A percentile compares a stretch with the other conserved stretches of the same genome.
These are phyloP conservation scores for Glossophaga mutica DNA, from an alignment of 2,797 vertebrate genomes.

Conservation along the genomic window DNA sequence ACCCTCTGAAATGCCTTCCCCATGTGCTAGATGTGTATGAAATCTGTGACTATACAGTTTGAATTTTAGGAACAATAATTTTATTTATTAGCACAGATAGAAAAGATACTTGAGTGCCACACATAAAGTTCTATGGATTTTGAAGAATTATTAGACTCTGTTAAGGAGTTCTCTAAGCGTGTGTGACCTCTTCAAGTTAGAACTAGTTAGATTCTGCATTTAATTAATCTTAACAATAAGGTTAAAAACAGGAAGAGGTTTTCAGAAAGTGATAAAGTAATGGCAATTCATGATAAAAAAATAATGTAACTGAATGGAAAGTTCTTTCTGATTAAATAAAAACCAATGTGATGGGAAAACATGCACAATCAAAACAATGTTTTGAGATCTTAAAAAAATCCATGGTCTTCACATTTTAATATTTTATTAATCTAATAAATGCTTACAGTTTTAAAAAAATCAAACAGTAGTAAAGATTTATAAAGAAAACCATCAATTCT, in stretches of 20 bases:
- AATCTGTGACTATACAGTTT: neutral
- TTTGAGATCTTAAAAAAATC: neutral
- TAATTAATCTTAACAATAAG: constrained; percentile 16
- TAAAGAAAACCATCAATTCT: neutral
- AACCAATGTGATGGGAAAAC: neutral
- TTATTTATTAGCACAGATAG: neutral
- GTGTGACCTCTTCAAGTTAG: neutral
- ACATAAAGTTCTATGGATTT: neutral
- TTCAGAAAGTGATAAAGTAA: constrained; percentile 34
- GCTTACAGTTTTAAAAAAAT: neutral
- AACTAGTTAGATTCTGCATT: neutral
- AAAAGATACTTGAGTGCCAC: neutral
- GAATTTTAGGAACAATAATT: neutral
- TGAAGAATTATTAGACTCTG: neutral
- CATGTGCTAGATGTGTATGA: neutral
- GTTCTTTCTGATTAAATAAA: constrained; percentile 21
- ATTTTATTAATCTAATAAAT: constrained; percentile 12
- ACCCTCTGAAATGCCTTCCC: neutral
- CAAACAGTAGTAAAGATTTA: neutral
- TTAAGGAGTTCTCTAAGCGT: neutral
- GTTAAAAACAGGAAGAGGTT: constrained; percentile 62
- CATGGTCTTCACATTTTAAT: neutral
- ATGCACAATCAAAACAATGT: neutral
- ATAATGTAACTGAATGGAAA: constrained; percentile 38
- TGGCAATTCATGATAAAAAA: neutral